Evolutionary conservation across 2,888 invertebrate genomes (phyloP), one percentile per base, ranked within the genome.

Genomic region (Tricholauxania praeusta): DNA sequence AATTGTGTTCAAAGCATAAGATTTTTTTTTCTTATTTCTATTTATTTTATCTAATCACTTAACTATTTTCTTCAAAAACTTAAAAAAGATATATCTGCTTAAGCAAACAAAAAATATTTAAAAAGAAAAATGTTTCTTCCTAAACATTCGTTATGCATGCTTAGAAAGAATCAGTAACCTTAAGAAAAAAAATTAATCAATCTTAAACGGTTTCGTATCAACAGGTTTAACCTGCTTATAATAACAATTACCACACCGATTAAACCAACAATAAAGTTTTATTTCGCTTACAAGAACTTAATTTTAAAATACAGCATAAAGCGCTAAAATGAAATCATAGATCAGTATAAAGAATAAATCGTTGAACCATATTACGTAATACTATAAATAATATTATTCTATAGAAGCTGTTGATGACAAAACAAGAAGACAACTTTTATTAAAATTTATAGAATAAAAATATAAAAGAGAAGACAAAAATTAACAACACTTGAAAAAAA

Each of bases 351-450:
- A n/a, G 55, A 55, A 22, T 17, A 19, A 55, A 19, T 12, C 55
- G 12, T 14, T 55, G 55, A n/a, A 55, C 19, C 55, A 55, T 12
- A 55, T 55, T 55, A 55, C 55, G 55, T 55, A 55, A 55, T 55
- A 55, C 12, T 12, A n/a, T 17, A 17, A 55, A 55, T 55, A n/a
- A 55, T 15, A 19, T 55, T 15, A 55, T 55, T 55, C n/a, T 22
- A 55, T 53, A 53, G 53, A 17, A 8, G 17, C 53, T 39, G 39
- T 10, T 39, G 39, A 39, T 39, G 39, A 39, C 39, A 39, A 39
- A 39, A 39, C 10, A 7, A 39, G 8, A 39, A 39, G 39, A 39
- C 10, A 39, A 39, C 10, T 10, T 39, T 39, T 39, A 28, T 3
- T 28, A 28, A 28, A 28, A 28, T 28, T 28, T 28, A 28, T 39